Percentiles rank a stretch among this genome's conserved stretches.
These are phyloP conservation scores for Dendronephthya gigantea DNA, from an alignment of 64 coral and sea anemone genomes.

Conservation along the genomic window DNA sequence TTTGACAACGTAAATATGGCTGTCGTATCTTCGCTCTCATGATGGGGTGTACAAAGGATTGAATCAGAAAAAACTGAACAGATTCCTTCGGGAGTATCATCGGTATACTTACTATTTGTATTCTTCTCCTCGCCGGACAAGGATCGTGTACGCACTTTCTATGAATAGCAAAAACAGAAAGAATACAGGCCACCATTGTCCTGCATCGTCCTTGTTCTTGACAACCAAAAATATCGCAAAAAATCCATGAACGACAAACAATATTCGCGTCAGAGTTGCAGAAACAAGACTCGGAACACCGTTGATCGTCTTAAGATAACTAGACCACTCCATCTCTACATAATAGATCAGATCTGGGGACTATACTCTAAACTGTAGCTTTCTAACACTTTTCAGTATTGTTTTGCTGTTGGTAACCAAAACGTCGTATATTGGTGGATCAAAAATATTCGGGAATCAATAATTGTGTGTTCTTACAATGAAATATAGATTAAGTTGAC, in stretches of 20 bases:
- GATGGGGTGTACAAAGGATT: too few species aligned
- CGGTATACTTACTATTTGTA: slow-evolving; percentile 86
- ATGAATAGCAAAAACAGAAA: slow-evolving; percentile 66
- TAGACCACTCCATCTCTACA: not conserved
- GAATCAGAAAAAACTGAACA: too few species aligned
- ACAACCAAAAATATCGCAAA: slow-evolving; percentile 62
- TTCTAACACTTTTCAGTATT: not conserved
- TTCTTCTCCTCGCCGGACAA: slow-evolving; percentile 85
- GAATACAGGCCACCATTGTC: slow-evolving; percentile 49
- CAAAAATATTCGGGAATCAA: not conserved
- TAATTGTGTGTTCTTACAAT: not conserved
- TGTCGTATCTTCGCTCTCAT: too few species aligned
- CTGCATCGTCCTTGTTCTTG: slow-evolving; percentile 30
- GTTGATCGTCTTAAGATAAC: not conserved
- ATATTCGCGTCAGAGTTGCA: slow-evolving; percentile 66
- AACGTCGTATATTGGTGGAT: not conserved
- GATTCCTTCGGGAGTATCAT: not conserved
- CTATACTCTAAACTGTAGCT: too few species aligned
- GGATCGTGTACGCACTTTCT: slow-evolving; percentile 80
- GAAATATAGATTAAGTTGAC: not conserved
- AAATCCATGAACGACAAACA: slow-evolving; percentile 86
- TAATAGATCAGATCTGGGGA: too few species aligned
- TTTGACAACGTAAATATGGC: too few species aligned
- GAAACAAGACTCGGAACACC: slow-evolving; percentile 19
- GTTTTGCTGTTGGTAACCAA: not conserved